These are phyloP conservation scores for Phalacrocorax aristotelis DNA, from an alignment of 2,113 vertebrate genomes.

Conservation along the genomic window DNA sequence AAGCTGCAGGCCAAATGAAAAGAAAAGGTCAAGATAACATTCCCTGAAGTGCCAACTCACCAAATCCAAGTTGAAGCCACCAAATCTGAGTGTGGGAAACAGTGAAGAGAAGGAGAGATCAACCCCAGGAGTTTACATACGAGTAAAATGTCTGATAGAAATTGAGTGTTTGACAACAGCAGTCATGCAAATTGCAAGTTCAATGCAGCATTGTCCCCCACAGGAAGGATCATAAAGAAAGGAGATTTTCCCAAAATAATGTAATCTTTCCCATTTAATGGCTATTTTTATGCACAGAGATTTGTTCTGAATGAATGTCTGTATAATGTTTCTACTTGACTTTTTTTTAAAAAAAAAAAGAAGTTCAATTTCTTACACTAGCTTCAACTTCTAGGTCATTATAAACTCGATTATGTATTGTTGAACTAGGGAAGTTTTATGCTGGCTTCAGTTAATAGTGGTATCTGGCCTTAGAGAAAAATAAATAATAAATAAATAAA, in stretches of 20 bases:
- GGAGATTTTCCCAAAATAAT: conserved; percentile 14
- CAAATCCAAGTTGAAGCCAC: background rate
- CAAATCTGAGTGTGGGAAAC: conserved; percentile 17
- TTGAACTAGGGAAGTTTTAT: background rate
- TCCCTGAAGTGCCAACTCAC: background rate
- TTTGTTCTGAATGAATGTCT: background rate
- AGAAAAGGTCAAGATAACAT: conserved; percentile 24
- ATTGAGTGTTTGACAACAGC: conserved; percentile 32
- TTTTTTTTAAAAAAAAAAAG: background rate
- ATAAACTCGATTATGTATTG: background rate
- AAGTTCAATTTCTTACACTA: background rate
- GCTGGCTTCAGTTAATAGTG: background rate
- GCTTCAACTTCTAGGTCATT: background rate
- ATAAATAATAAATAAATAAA: background rate
- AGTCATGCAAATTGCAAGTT: background rate
- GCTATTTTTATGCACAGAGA: background rate
- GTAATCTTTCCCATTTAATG: background rate
- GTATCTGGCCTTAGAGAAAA: background rate
- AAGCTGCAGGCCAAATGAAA: background rate
- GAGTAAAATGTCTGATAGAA: conserved; percentile 10
- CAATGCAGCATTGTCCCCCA: conserved; percentile 31
- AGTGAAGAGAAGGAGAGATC: background rate
- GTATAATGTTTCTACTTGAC: background rate
- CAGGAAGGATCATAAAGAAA: background rate
- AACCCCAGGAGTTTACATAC: conserved; percentile 33